Evolutionary conservation across 2,113 vertebrate species (phyloP).

Genomic region (Clarias gariepinus): DNA sequence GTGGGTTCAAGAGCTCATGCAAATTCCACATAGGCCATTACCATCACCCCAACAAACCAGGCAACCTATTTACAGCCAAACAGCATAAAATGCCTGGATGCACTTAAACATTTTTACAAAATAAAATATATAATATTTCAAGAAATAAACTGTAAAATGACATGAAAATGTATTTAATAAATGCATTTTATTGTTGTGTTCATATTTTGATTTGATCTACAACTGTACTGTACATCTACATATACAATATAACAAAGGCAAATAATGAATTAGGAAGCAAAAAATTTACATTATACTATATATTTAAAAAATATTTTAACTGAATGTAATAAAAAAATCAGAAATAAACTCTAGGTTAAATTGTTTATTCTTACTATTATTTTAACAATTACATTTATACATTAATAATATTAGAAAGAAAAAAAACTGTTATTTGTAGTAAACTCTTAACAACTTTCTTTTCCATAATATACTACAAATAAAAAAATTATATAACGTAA

Average conservation of each 20-base stretch:
- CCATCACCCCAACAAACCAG: not conserved
- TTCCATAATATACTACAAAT: not conserved
- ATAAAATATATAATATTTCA: not conserved
- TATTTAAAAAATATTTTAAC: not conserved
- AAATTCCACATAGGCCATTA: constrained; percentile 30
- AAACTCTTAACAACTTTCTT: not conserved
- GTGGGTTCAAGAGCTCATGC: constrained; percentile 30
- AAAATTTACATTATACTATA: not conserved
- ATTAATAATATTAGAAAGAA: not conserved
- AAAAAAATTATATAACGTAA: not conserved
- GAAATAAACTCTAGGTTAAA: not conserved
- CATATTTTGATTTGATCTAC: not conserved
- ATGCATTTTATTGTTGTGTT: not conserved
- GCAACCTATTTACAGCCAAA: constrained; percentile 16
- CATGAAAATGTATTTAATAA: not conserved
- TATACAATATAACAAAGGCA: not conserved
- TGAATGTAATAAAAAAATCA: not conserved
- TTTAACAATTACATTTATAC: not conserved
- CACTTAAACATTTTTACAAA: not conserved
- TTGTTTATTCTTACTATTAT: not conserved
- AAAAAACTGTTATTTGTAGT: not conserved
- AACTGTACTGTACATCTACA: too few relatives aligned
- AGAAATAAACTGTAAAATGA: not conserved
- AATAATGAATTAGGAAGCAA: too few relatives aligned
- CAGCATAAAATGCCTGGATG: not conserved